A percentile compares a stretch with the other conserved stretches of the same genome.
These are phyloP conservation scores for Scaptomyza polygonia DNA, from an alignment of 2,888 invertebrate species.

Conservation along the genomic window DNA sequence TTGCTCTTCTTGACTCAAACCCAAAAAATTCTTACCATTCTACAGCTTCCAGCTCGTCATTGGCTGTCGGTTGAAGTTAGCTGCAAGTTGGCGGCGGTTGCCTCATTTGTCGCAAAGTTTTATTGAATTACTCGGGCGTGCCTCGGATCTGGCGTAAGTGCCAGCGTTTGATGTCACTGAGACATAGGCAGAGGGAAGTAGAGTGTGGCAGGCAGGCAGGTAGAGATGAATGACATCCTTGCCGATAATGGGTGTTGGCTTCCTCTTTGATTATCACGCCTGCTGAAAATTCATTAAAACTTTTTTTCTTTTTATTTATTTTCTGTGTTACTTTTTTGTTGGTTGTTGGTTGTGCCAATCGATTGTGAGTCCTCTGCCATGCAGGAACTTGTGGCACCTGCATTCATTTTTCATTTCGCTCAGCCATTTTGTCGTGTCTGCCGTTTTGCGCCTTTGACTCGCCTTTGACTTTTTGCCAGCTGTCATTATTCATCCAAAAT, in stretches of 20 bases:
- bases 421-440: slow-evolving; percentile 61
- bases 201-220: not conserved
- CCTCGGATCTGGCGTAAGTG: slow-evolving; percentile 53
- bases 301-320: slow-evolving; percentile 58
- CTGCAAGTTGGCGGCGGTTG: slow-evolving; percentile 54
- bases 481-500: slow-evolving; percentile 78
- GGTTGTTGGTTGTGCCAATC: slow-evolving; percentile 53
- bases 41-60: slow-evolving; percentile 27
- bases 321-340: slow-evolving; percentile 15
- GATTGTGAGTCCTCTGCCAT: slow-evolving; percentile 39
- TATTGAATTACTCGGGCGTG: slow-evolving; percentile 80
- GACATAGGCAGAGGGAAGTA: slow-evolving; percentile 16
- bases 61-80: slow-evolving; percentile 55
- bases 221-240: slow-evolving; percentile 18
- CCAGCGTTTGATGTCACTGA: slow-evolving; percentile 55
- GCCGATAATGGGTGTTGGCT: slow-evolving; percentile 48
- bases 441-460: slow-evolving; percentile 73
- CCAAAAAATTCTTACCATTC: not conserved
- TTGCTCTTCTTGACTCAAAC: slow-evolving; percentile 30
- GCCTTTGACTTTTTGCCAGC: slow-evolving; percentile 77
- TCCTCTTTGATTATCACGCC: slow-evolving; percentile 74
- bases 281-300: slow-evolving; percentile 75
- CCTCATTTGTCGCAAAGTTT: slow-evolving; percentile 81
- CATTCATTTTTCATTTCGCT: slow-evolving; percentile 73
- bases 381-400: slow-evolving; percentile 58